Evolutionary conservation across 2,888 invertebrate species (phyloP), one percentile per base, ranked within the genome.

Genomic region (Agrochola macilenta): DNA sequence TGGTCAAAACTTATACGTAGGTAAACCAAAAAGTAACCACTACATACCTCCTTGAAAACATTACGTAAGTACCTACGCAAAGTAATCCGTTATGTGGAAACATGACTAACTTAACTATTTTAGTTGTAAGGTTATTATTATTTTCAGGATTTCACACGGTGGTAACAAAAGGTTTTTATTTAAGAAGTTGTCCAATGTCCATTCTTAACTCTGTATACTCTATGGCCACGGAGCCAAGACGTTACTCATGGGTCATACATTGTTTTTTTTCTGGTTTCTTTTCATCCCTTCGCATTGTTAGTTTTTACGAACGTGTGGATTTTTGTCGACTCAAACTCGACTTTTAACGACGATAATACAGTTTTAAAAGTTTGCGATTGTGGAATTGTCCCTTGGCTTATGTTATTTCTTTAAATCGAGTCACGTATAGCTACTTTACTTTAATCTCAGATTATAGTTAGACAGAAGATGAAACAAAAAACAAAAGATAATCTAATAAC

Each of bases 281-380:
- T 93, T 91, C 91, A 92, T 91, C 87, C 87, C 87, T 90, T 88
- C 86, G 68, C 70, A 91, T 94, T 95, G 93, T 95, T 93, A 82
- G 86, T 89, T 83, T 81, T 88, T 90, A 93, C 91, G 89, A 95
- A 94, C 89, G 89, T 87, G 80, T 85, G 79, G 82, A 83, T 89
- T 87, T 91, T 89, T 89, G n/a, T 69, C 30, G 79, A 71, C 71
- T 60, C 35, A 39, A 86, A 88, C 85, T 77, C 46, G 69, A 84
- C 70, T 84, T 87, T 74, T 58, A 77, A 74, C 69, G 58, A 76
- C 46, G 54, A 68, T 64, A n/a, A 23, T 20, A 70, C 14, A 17
- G 74, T 68, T 83, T 69, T 70, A 66, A 60, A 81, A 46, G 54
- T 54, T 84, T 43, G 61, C 63, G 54, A 64, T 43, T 12, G 12